These are phyloP conservation scores for Ophion slaviceki DNA, from an alignment of 2,888 invertebrate species.

Conservation along the genomic window DNA sequence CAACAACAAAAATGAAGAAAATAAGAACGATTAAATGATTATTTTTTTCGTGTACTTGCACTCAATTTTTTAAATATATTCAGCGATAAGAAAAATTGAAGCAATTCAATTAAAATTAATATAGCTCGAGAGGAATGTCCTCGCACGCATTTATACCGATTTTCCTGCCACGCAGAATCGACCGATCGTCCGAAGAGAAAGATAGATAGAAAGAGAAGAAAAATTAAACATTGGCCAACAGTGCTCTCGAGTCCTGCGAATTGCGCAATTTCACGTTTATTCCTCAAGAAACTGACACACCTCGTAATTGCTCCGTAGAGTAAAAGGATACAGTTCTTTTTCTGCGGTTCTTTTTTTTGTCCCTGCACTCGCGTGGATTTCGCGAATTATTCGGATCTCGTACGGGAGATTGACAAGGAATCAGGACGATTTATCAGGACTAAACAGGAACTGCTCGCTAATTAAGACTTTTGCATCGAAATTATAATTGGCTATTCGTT, in stretches of 20 bases:
- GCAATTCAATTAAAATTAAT: neutral
- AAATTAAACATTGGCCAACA: constrained; percentile 52
- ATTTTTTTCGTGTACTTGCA: neutral
- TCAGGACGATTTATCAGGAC: neutral
- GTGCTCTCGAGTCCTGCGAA: constrained; percentile 54
- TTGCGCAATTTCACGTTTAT: constrained; percentile 60
- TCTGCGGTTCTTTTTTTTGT: neutral
- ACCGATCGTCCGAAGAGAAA: constrained; percentile 17
- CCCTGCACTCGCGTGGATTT: constrained; percentile 1
- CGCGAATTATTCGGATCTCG: neutral
- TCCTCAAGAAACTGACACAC: constrained; percentile 71
- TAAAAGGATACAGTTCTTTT: constrained; percentile 58
- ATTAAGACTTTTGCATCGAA: neutral
- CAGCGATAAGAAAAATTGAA: no score
- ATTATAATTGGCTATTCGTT: neutral
- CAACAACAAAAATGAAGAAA: neutral
- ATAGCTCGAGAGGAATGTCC: neutral
- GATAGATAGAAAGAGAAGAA: constrained; percentile 32
- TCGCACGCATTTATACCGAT: constrained; percentile 5
- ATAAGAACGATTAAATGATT: neutral
- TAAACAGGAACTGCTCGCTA: no score
- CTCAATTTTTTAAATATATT: no score
- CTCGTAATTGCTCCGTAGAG: constrained; percentile 66
- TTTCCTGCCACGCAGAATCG: constrained; percentile 28
- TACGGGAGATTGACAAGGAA: neutral